Evolutionary conservation across 2,888 invertebrate species (phyloP).

Genomic region (Psylliodes chrysocephalus): DNA sequence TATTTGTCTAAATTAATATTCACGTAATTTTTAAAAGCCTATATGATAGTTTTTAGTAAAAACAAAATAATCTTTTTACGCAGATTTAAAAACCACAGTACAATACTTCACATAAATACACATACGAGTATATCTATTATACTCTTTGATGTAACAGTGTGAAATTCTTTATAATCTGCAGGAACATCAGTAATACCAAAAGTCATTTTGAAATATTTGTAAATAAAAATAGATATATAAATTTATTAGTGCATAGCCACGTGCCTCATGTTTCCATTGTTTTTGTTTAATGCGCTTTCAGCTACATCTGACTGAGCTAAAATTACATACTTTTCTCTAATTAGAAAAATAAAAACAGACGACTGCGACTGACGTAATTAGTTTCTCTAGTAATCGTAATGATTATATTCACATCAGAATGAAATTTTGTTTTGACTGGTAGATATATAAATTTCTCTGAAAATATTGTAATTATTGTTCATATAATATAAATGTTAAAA

Average conservation of each 20-base stretch:
- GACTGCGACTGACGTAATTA: slow-evolving; percentile 15
- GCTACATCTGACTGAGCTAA: slow-evolving; percentile 22
- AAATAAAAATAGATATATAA: background rate
- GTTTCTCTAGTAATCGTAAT: background rate
- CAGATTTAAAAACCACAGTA: too few relatives aligned
- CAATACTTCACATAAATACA: too few relatives aligned
- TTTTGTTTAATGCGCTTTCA: slow-evolving; percentile 3
- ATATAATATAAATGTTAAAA: background rate
- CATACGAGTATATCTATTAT: too few relatives aligned
- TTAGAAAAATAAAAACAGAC: slow-evolving; percentile 9
- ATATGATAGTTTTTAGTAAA: too few relatives aligned
- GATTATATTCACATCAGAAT: background rate
- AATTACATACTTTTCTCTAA: slow-evolving; percentile 25
- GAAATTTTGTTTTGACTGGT: slow-evolving; percentile 7
- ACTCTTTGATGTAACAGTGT: too few relatives aligned
- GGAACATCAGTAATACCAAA: too few relatives aligned
- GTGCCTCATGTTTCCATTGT: background rate
- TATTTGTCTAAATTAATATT: too few relatives aligned
- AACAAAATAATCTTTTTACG: too few relatives aligned
- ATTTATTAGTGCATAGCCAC: slow-evolving; percentile 22
- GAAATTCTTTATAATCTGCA: too few relatives aligned
- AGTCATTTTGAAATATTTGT: background rate
- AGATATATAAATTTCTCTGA: slow-evolving; percentile 4
- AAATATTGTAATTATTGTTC: background rate
- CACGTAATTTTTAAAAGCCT: too few relatives aligned